A percentile compares a stretch with the other conserved stretches of the same genome.
These are phyloP conservation scores for Ramphastos sulfuratus DNA, from an alignment of 2,113 vertebrate genomes.

Conservation along the genomic window DNA sequence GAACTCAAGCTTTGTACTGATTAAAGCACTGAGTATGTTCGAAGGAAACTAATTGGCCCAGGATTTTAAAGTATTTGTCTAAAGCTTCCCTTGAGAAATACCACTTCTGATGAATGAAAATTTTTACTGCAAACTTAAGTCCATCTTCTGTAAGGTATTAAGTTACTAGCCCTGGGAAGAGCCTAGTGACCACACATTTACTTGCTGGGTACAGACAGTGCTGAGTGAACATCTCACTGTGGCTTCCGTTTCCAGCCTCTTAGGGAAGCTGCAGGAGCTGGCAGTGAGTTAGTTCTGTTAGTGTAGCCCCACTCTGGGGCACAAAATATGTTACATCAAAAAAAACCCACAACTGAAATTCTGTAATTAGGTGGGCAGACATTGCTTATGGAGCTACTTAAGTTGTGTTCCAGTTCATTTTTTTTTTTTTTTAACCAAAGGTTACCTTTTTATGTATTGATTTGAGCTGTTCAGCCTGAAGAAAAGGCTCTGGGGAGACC, in stretches of 20 bases:
- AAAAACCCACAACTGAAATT: neutral
- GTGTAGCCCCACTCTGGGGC: neutral
- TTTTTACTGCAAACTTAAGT: neutral
- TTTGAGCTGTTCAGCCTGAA: neutral
- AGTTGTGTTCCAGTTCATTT: neutral
- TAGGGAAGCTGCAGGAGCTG: neutral
- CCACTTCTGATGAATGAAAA: neutral
- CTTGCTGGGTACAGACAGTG: rapidly evolving
- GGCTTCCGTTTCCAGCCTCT: neutral
- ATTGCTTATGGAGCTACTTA: neutral
- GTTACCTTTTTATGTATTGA: neutral
- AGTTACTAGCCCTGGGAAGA: neutral
- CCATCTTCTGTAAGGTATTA: neutral
- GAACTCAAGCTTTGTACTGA: neutral
- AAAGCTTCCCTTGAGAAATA: neutral
- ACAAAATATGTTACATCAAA: too few species aligned
- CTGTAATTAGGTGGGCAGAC: neutral
- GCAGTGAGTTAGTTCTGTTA: neutral
- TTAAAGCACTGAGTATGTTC: neutral
- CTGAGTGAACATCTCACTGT: neutral
- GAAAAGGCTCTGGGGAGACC: too few species aligned
- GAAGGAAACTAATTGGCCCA: neutral
- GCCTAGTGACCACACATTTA: rapidly evolving
- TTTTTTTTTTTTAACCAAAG: neutral
- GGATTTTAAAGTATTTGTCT: neutral